phyloP scores from a whole-genome alignment of 2,113 vertebrate species.

The Carollia perspicillata region DNA sequence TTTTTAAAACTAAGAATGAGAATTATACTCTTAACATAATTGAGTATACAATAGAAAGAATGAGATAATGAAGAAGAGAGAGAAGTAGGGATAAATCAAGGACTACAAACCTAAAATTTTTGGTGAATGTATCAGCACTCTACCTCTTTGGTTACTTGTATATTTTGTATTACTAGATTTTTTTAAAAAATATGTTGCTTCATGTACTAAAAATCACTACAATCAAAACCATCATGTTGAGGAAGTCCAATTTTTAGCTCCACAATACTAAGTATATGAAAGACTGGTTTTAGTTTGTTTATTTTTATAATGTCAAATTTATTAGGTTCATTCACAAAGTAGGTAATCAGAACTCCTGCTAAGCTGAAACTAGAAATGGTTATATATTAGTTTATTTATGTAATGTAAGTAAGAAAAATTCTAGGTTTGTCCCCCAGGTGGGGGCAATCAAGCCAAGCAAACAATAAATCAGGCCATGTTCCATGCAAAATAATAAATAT shows the following conservation, averaged over 20 bases:
- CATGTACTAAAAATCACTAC: not conserved
- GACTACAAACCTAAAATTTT: not conserved
- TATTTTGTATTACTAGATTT: not conserved
- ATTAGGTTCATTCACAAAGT: not conserved
- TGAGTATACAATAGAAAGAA: not conserved
- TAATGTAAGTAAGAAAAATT: not conserved
- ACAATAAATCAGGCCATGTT: not conserved
- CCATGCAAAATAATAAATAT: not conserved
- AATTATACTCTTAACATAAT: not conserved
- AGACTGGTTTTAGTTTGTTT: not conserved
- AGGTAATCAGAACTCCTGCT: not conserved
- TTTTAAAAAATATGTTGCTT: not conserved
- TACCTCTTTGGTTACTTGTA: not conserved
- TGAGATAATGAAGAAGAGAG: not conserved
- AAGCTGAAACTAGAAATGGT: not conserved
- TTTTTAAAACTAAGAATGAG: not conserved
- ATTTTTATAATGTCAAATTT: not conserved
- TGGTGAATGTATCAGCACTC: not conserved
- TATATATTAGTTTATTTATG: not conserved
- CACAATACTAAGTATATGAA: not conserved
- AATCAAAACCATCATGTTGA: conserved; percentile 8
- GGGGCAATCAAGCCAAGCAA: not conserved
- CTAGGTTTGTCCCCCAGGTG: not conserved
- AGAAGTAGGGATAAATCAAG: not conserved
- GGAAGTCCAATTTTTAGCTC: not conserved